These are phyloP conservation scores for Ridgeia piscesae DNA, from an alignment of 1,140 invertebrate species.

Conservation along the genomic window DNA sequence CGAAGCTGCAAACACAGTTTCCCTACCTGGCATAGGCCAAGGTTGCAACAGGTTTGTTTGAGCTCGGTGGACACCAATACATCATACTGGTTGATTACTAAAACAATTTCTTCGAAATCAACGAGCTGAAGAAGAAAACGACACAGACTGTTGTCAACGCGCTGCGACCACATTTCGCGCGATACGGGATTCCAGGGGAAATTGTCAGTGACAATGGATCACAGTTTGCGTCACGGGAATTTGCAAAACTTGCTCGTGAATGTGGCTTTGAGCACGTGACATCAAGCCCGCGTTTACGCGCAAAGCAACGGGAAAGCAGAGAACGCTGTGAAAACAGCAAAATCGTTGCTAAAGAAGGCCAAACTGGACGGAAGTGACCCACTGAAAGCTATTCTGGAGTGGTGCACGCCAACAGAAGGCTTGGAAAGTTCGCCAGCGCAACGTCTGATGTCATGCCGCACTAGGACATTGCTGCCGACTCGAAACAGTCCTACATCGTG, in stretches of 20 bases:
- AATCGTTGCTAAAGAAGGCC: slow-evolving; percentile 20
- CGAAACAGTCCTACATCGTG: too few relatives aligned
- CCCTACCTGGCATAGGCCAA: slow-evolving; percentile 21
- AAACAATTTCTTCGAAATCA: slow-evolving; percentile 22
- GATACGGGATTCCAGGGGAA: slow-evolving; percentile 11
- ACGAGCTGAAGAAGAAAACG: slow-evolving; percentile 15
- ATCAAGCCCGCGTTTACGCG: neutral
- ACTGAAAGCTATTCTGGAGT: slow-evolving; percentile 28
- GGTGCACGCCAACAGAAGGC: slow-evolving; percentile 29
- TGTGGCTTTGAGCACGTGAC: slow-evolving; percentile 12
- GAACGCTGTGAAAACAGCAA: slow-evolving; percentile 14
- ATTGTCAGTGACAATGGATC: slow-evolving; percentile 21
- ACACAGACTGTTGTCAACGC: neutral
- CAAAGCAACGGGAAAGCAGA: slow-evolving; percentile 25
- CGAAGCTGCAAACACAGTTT: neutral
- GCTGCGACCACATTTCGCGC: neutral
- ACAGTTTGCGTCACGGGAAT: neutral
- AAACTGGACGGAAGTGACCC: slow-evolving; percentile 15
- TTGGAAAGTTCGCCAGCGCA: slow-evolving; percentile 9
- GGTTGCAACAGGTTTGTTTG: slow-evolving; percentile 19
- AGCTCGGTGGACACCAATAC: slow-evolving; percentile 14
- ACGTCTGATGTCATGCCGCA: neutral
- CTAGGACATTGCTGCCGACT: slow-evolving; percentile 10
- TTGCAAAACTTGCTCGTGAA: slow-evolving; percentile 17
- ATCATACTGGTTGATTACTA: slow-evolving; percentile 22